These are phyloP conservation scores for Fratercula arctica DNA, from an alignment of 2,797 vertebrate species.

Conservation along the genomic window DNA sequence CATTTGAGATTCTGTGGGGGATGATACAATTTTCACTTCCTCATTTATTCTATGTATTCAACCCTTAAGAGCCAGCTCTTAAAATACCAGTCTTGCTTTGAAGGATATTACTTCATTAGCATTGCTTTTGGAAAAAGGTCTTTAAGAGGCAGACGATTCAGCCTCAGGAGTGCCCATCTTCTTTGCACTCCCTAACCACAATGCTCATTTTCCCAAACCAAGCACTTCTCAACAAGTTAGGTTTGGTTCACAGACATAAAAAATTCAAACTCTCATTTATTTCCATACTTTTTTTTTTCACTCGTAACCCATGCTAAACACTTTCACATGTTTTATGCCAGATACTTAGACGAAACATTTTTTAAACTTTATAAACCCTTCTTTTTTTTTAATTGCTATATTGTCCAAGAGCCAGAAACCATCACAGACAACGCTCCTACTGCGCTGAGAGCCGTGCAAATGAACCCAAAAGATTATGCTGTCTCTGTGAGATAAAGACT, in stretches of 20 bases:
- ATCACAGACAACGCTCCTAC: neutral
- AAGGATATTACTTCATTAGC: conserved; percentile 48
- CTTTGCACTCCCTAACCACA: conserved; percentile 39
- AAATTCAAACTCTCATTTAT: conserved; percentile 1
- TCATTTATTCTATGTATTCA: conserved; percentile 47
- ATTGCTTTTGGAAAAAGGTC: conserved; percentile 29
- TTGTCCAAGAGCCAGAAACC: neutral
- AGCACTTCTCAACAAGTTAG: conserved; percentile 41
- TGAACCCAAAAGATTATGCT: neutral
- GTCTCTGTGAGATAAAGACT: neutral
- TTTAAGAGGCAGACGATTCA: conserved; percentile 37
- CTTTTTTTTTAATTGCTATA: neutral
- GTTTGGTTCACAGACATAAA: conserved; percentile 10
- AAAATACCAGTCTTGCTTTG: conserved; percentile 47
- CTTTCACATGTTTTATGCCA: conserved; percentile 36
- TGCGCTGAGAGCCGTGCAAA: neutral
- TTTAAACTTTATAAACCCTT: neutral
- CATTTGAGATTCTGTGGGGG: conserved; percentile 34
- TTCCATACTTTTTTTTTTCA: neutral
- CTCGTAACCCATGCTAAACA: neutral
- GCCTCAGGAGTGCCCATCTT: neutral
- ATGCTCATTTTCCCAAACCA: conserved; percentile 29
- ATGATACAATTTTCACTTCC: conserved; percentile 43
- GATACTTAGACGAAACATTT: neutral
- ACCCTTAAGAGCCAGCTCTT: conserved; percentile 35